Conservation (phyloP, 2,888 invertebrate genomes). For the Mechanitis messenoides region DNA sequence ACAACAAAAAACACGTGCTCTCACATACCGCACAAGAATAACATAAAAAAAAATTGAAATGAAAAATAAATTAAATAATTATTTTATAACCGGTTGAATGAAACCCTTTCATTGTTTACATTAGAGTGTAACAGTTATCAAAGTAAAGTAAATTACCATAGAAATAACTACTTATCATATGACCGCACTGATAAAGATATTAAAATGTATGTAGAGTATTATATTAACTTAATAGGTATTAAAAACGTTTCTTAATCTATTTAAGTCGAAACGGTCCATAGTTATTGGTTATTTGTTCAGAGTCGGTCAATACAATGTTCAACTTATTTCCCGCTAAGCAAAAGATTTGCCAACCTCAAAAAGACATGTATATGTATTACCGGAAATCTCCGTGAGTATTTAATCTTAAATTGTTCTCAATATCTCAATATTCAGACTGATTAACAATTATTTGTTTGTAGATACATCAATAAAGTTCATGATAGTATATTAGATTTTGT, state of each 20-base stretch:
- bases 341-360: constrained; percentile 9
- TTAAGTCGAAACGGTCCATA: background rate
- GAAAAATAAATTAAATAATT: too few species aligned
- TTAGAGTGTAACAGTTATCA: background rate
- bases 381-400: constrained; percentile 25
- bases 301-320: constrained; percentile 15
- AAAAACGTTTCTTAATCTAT: background rate
- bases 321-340: constrained; percentile 19
- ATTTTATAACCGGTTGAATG: background rate
- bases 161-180: constrained; percentile 10
- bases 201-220: background rate
- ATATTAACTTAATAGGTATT: background rate
- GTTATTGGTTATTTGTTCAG: background rate
- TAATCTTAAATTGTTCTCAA: background rate
- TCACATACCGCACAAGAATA: too few species aligned
- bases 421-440: background rate
- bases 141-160: constrained; percentile 14
- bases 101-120: constrained; percentile 9
- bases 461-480: constrained; percentile 34
- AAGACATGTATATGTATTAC: background rate
- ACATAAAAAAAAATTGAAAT: too few species aligned
- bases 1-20: too few species aligned
- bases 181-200: background rate
- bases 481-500: constrained; percentile 83
- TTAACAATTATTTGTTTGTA: constrained; percentile 9